A percentile compares a stretch with the other conserved stretches of the same genome.
Evolutionary conservation across 2,888 invertebrate species (phyloP).

Genomic region (Sepioteuthis lessoniana): DNA sequence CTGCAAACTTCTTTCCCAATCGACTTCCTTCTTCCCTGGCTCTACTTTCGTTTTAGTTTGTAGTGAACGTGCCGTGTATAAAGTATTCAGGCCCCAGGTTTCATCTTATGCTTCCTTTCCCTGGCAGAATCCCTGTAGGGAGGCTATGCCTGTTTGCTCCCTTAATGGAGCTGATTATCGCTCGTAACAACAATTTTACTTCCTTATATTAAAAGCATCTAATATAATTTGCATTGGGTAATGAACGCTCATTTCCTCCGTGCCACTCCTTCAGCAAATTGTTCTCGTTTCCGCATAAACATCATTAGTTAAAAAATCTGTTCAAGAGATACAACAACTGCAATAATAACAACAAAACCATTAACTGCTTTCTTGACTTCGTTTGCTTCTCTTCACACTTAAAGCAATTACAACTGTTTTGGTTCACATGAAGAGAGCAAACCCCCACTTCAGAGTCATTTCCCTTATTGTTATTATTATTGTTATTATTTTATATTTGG

Average conservation of each 20-base stretch:
- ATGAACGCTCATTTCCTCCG: neutral
- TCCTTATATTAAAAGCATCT: conserved; percentile 33
- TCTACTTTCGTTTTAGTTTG: neutral
- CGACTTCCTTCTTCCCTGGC: neutral
- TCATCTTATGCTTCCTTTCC: neutral
- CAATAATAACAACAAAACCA: neutral
- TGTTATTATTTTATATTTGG: neutral
- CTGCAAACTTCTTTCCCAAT: neutral
- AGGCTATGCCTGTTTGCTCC: neutral
- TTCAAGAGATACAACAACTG: neutral
- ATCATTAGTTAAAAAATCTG: conserved; percentile 17
- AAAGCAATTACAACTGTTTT: neutral
- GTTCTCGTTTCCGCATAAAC: neutral
- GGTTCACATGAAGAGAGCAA: too few relatives aligned
- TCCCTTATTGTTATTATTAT: neutral
- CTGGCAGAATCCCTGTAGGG: neutral
- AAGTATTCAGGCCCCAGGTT: neutral
- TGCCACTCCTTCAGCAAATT: neutral
- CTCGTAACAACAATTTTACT: conserved; percentile 18
- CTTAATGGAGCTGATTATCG: conserved; percentile 33
- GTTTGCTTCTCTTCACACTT: neutral
- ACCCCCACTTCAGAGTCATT: neutral
- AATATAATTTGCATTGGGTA: conserved; percentile 12
- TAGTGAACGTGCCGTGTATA: neutral
- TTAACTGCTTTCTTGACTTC: neutral